These are phyloP conservation scores for Nasua narica DNA, from an alignment of 2,797 vertebrate genomes.

Conservation along the genomic window DNA sequence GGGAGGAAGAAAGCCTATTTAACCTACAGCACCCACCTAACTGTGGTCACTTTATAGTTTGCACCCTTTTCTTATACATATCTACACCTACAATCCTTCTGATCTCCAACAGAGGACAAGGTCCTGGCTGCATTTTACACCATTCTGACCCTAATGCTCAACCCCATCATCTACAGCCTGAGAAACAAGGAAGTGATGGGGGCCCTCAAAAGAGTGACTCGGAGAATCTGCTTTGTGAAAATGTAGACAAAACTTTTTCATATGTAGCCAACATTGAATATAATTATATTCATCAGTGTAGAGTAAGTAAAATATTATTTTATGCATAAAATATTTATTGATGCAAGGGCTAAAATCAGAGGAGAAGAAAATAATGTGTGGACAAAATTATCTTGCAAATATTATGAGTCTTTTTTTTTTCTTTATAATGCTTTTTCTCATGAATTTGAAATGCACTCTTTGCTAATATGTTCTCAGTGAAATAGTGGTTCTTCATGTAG, in stretches of 20 bases:
- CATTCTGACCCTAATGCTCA: no score
- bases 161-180: no score
- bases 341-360: background rate
- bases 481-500: background rate
- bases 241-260: background rate
- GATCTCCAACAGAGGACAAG: background rate
- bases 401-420: no score
- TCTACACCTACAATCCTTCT: background rate
- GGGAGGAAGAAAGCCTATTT: background rate
- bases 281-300: background rate
- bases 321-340: background rate
- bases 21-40: background rate
- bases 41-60: background rate
- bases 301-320: background rate
- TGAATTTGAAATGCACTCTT: background rate
- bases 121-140: background rate
- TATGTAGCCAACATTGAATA: background rate
- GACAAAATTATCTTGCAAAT: background rate
- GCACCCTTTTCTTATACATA: background rate
- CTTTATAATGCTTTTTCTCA: background rate
- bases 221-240: background rate
- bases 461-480: background rate
- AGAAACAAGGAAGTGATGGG: background rate
- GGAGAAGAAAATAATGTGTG: background rate
- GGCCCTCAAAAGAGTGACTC: background rate